Evolutionary conservation across 2,113 vertebrate species (phyloP), one percentile per base, ranked within the genome.

Genomic region (Athene cunicularia): DNA sequence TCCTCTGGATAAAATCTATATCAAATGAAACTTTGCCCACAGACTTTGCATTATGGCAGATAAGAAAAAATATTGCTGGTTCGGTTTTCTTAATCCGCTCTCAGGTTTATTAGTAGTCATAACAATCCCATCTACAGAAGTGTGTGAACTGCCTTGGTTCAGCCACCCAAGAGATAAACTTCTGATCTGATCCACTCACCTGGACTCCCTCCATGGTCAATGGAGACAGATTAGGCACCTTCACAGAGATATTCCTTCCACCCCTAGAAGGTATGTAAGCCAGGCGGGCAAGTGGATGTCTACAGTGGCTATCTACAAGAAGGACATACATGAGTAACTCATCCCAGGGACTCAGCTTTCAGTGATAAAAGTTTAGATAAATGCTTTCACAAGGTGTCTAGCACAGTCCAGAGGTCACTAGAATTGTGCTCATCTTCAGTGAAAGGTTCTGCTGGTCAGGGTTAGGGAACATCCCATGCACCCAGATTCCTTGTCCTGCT

Each of bases 91-190:
- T 77, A 71, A 67, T 71, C 53, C 66, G 33, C 32, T 27, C 6
- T 53, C 67, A 20, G 58, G 50, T 93, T 91, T 72, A 80, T 83
- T 84, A 83, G 52, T 43, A 68, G 30, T 35, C 10, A 7, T 18
- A 50, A 60, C 67, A 89, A 91, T 88, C 70, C 83, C 62, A 55
- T 84, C 88, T 91, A 30, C 50, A 53, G 17, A 49, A 64, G 60
- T 10, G 30, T 33, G 70, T n/a, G 60, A 91, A 56, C 41, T 28
- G 30, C 21, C 35, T 72, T 1, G 0, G 19, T 58, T 76, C 60
- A 90, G 66, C 64, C 52, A 85, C 39, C 23, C 23, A 37, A 24
- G 8, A 87, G 77, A 74, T 79, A 77, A 88, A 16, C 33, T 55
- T 72, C 86, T 30, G 45, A 35, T 50, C 39, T 88, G 67, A 64